Evolutionary conservation across 1,140 invertebrate genomes (phyloP), one percentile per base, ranked within the genome.

Genomic region (Pararge aegeria): DNA sequence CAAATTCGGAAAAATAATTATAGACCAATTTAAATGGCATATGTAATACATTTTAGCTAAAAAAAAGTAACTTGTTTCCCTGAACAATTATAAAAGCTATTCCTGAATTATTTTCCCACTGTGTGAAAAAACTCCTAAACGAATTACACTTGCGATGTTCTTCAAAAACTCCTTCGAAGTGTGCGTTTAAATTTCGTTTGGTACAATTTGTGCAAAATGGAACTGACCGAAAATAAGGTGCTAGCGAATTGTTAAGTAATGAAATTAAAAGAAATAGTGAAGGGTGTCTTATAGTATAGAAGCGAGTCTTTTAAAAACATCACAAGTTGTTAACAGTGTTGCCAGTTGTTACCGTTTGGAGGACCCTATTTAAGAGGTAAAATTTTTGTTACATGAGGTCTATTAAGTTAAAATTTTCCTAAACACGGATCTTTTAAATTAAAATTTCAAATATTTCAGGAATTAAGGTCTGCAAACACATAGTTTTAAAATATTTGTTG

Each of bases 271-370:
- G 54, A 46, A 57, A 64, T 49, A 48, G 63, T 79, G 64, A 58
- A 42, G 16, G 60, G 61, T 40, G 48, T 66, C 58, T 61, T 64
- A 70, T 57, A 63, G 57, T 64, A 44, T 57, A 57, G 46, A 66
- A 62, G 69, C 61, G 67, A 74, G 61, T 78, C 70, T 73, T 80
- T 80, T 70, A 78, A 77, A 77, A 81, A 81, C 75, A 74, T 74
- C 73, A 69, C 75, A 78, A 77, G 70, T 46, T 21, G 7, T 21
- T 5, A 1, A 46, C 44, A 21, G 44, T 46, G 44, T 46, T 46
- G 44, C 44, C 44, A 46, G 44, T 20, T 46, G 44, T 21, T 5
- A 46, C 5, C 12, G 18, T 21, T 46, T 18, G 18, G 38, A 18
- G 3, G 18, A 7, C 38, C 38, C 38, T 18, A 9, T 42, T 42